These are phyloP conservation scores for Drosophila kohkoa DNA, from an alignment of 1,140 invertebrate species.

Conservation along the genomic window DNA sequence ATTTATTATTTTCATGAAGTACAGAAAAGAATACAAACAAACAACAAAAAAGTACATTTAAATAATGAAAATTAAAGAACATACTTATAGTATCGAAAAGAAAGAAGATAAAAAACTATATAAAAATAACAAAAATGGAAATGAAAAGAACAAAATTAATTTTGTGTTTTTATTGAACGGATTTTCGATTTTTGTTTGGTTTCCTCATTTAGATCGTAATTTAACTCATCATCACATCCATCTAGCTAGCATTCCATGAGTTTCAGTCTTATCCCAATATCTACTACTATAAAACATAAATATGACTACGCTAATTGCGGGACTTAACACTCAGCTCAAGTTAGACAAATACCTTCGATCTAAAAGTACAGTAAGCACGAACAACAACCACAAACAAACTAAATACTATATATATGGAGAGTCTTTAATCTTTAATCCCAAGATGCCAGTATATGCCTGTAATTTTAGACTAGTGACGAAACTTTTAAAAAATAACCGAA, in stretches of 20 bases:
- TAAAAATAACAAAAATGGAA: slow-evolving; percentile 37
- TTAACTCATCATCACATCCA: slow-evolving; percentile 8
- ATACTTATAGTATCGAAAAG: slow-evolving; percentile 24
- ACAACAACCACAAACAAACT: neutral
- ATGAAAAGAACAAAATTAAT: slow-evolving; percentile 42
- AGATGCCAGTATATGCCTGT: slow-evolving; percentile 77
- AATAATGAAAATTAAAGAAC: slow-evolving; percentile 50
- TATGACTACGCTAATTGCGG: slow-evolving; percentile 14
- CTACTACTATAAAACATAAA: neutral
- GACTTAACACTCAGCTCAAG: slow-evolving; percentile 38
- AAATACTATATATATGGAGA: slow-evolving; percentile 18
- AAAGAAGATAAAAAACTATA: slow-evolving; percentile 23
- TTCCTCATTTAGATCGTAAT: slow-evolving; percentile 3
- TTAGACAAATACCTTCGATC: slow-evolving; percentile 10
- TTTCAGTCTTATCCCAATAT: neutral
- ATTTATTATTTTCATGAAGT: slow-evolving; percentile 71
- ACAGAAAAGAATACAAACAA: slow-evolving; percentile 41
- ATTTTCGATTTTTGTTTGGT: slow-evolving; percentile 22
- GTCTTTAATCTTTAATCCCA: slow-evolving; percentile 38
- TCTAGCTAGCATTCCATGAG: slow-evolving; percentile 9
- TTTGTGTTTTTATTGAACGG: slow-evolving; percentile 58
- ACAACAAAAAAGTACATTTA: slow-evolving; percentile 18
- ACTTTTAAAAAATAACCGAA: slow-evolving; percentile 18
- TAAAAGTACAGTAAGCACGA: slow-evolving; percentile 30
- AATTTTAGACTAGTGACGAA: slow-evolving; percentile 61